Percentiles rank a stretch among this genome's conserved stretches.
These are phyloP conservation scores for Daubentonia madagascariensis DNA, from an alignment of 2,113 vertebrate genomes.

Conservation along the genomic window DNA sequence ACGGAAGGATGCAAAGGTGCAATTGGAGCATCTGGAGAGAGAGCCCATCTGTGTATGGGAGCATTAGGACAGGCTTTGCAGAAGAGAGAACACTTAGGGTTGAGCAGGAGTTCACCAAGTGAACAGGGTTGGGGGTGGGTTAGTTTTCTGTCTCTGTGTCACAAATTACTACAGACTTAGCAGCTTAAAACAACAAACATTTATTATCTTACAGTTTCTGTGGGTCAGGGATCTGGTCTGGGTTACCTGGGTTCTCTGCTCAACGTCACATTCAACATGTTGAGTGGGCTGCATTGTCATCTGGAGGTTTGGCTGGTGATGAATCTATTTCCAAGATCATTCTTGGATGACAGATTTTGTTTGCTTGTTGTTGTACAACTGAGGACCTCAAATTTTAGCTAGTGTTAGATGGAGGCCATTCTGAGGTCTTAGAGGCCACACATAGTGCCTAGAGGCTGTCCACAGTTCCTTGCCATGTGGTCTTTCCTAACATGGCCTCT, in stretches of 20 bases:
- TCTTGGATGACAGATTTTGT: not conserved
- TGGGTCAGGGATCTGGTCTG: not conserved
- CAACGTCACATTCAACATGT: not conserved
- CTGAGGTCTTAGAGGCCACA: not conserved
- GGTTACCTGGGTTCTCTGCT: not conserved
- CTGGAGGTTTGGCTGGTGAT: not conserved
- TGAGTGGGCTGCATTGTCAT: not conserved
- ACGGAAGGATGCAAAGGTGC: accelerated
- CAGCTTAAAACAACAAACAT: not conserved
- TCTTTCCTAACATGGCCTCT: not conserved
- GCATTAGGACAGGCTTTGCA: not conserved
- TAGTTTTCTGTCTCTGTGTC: not conserved
- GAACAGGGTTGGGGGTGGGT: not conserved
- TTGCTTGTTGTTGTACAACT: not conserved
- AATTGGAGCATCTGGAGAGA: not conserved
- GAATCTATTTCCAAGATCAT: not conserved
- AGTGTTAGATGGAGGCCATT: not conserved
- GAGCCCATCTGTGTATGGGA: not conserved
- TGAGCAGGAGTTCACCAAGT: not conserved
- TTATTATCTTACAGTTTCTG: not conserved
- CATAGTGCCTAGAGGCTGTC: not conserved
- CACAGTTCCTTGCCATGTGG: accelerated
- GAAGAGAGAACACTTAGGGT: not conserved
- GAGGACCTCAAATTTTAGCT: not conserved
- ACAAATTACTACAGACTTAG: not conserved